Base-by-base conservation (phyloP, 2,888 invertebrate species). In the Drosophila histrio region DNA sequence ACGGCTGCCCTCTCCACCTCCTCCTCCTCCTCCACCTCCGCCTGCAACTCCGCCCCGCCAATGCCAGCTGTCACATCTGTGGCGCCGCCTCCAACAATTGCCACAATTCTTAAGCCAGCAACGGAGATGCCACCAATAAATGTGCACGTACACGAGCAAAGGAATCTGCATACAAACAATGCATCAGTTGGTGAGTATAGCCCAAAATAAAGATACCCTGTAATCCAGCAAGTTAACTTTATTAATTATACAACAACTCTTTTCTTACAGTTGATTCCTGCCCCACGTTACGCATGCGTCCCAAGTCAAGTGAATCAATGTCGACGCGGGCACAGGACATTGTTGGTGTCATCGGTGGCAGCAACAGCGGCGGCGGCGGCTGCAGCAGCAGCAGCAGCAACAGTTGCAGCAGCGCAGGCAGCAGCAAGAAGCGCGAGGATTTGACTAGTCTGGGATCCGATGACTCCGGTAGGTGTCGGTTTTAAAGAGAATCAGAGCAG, bases 391-490 rank as follows among this genome's bases (percentile, higher is more conserved):
- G 74, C 58, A 79, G 74, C 66, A 75, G 67, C 50, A 79, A 72
- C 34, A 68, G 74, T 54, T 73, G 83, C 70, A 74, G 83, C 69
- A 75, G 75, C 63, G 69, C 75, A 7, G 76, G 77, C 30, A 75
- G 84, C 63, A 77, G 77, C 50, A 92, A 92, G 73, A 92, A 92
- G 61, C 91, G 92, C 15, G 92, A 92, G 79, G 93, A 93, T 87
- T 91, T 93, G 76, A 92, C 93, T 46, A 93, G 93, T 85, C 90
- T 93, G 21, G 94, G 93, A 8, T 94, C 94, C 1, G 94, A 94
- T 86, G 94, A 94, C 90, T 93, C 93, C 38, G 92, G 92, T 92
- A 77, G 60, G 79, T 67, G 8, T n/a, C n/a, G n/a, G n/a, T n/a
- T n/a, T n/a, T n/a, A n/a, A n/a, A n/a, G n/a, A n/a, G n/a, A n/a